A percentile compares a stretch with the other conserved stretches of the same genome.
Evolutionary conservation across 2,797 vertebrate species (phyloP).

Genomic region (Chiloscyllium punctatum): DNA sequence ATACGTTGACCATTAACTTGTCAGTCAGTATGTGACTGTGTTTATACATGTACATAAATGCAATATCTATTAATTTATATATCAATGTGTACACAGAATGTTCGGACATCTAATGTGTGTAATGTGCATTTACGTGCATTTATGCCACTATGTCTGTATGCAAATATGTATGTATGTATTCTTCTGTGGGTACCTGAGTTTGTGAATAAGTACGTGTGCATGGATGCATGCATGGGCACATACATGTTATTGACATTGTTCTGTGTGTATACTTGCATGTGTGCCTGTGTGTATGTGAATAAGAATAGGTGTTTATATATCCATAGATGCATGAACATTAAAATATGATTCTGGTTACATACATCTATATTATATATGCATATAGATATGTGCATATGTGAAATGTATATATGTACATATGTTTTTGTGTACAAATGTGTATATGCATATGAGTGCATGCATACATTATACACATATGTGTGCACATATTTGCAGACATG

Average conservation of each 20-base stretch:
- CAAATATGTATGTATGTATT: neutral
- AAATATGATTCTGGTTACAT: neutral
- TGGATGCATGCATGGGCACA: neutral
- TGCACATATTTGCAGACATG: neutral
- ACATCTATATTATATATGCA: neutral
- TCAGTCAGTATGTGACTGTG: neutral
- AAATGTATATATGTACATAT: neutral
- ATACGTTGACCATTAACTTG: neutral
- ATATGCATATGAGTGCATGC: neutral
- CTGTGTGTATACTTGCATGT: neutral
- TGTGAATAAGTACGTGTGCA: neutral
- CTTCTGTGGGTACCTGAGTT: neutral
- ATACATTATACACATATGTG: neutral
- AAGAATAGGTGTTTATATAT: neutral
- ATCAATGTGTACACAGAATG: neutral
- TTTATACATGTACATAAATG: neutral
- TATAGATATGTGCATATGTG: neutral
- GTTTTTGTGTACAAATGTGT: neutral
- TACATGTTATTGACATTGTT: neutral
- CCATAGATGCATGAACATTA: neutral
- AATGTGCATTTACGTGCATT: too few species aligned
- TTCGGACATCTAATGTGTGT: neutral
- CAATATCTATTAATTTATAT: neutral
- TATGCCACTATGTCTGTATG: neutral
- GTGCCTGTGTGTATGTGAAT: neutral